Evolutionary conservation across 1,140 invertebrate genomes (phyloP).

Genomic region (Vanessa tameamea): DNA sequence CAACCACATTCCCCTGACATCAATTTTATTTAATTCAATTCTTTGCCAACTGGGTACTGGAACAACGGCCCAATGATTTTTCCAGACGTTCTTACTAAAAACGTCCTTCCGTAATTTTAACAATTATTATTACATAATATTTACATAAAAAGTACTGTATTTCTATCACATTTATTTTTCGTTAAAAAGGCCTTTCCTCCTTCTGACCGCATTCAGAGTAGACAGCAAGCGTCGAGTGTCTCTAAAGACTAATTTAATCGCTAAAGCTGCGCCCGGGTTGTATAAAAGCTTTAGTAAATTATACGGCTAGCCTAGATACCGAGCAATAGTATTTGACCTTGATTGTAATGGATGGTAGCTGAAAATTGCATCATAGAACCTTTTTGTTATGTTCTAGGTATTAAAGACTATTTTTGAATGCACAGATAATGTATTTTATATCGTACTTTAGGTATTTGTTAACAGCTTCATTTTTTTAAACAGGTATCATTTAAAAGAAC

Average conservation of each 20-base stretch:
- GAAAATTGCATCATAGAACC: slow-evolving; percentile 11
- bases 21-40: no score
- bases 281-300: slow-evolving; percentile 35
- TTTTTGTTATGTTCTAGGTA: neutral
- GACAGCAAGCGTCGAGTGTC: slow-evolving; percentile 26
- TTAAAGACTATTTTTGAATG: no score
- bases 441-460: no score
- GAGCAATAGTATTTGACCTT: slow-evolving; percentile 28
- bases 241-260: slow-evolving; percentile 34
- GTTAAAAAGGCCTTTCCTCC: slow-evolving; percentile 16
- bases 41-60: no score
- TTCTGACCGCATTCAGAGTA: slow-evolving; percentile 13
- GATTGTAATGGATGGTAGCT: slow-evolving; percentile 12
- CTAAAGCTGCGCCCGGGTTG: slow-evolving; percentile 22
- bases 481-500: no score
- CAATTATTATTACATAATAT: neutral
- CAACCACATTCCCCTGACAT: no score
- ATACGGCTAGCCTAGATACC: slow-evolving; percentile 21
- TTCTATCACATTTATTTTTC: neutral
- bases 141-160: neutral
- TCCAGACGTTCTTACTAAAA: no score
- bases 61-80: no score
- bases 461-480: no score
- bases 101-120: no score
- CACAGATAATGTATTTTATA: no score